Evolutionary conservation across 2,113 vertebrate species (phyloP).

Genomic region (Albula glossodonta): DNA sequence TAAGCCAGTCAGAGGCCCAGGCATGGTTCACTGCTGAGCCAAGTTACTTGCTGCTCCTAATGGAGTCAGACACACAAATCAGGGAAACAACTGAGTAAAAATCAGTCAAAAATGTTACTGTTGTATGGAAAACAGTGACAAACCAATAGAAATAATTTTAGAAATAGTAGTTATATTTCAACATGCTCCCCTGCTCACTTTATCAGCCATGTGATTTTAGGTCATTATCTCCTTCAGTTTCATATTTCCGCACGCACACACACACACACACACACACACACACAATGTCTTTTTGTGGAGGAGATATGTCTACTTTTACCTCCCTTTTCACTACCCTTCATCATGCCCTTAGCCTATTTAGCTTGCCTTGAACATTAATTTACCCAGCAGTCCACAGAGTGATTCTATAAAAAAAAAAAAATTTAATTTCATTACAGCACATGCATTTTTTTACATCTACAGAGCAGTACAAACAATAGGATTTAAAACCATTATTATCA

Average conservation of each 20-base stretch:
- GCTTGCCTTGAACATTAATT: neutral
- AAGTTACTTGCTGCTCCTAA: too few relatives aligned
- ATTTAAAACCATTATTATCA: neutral
- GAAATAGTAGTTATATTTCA: too few relatives aligned
- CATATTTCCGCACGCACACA: too few relatives aligned
- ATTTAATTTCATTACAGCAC: neutral
- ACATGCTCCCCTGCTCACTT: neutral
- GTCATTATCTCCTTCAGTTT: neutral
- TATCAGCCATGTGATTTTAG: neutral
- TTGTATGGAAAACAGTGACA: too few relatives aligned
- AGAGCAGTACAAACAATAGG: neutral
- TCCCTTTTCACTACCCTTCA: neutral
- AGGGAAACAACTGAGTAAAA: too few relatives aligned
- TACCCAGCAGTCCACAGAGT: neutral
- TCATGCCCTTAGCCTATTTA: neutral
- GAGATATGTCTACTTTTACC: conserved; percentile 5
- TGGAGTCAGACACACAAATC: too few relatives aligned
- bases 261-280: neutral
- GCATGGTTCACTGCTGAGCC: too few relatives aligned
- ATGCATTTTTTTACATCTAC: neutral
- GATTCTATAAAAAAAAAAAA: neutral
- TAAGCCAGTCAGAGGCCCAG: too few relatives aligned
- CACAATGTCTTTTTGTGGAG: neutral
- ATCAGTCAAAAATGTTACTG: too few relatives aligned
- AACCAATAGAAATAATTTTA: too few relatives aligned